Conservation (phyloP, 1,140 invertebrate species). For the Hesperophylax magnus region DNA sequence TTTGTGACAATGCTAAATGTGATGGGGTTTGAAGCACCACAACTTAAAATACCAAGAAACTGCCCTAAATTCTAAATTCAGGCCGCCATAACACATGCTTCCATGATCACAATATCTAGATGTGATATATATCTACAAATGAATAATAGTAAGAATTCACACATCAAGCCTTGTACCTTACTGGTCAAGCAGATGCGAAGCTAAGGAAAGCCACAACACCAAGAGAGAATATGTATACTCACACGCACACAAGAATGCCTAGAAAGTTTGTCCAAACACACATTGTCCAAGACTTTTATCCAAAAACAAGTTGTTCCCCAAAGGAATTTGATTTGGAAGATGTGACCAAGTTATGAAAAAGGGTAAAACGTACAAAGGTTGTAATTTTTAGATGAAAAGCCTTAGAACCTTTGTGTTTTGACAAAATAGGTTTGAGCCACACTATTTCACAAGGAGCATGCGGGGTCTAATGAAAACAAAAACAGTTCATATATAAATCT, state of each 20-base stretch:
- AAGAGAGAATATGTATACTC: constrained; percentile 15
- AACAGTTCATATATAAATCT: constrained; percentile 33
- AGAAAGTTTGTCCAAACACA: too few species aligned
- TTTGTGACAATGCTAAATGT: too few species aligned
- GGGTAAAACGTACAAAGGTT: too few species aligned
- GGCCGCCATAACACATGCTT: neutral
- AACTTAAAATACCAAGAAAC: too few species aligned
- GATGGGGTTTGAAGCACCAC: too few species aligned
- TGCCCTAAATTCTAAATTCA: too few species aligned
- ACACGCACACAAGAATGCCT: neutral
- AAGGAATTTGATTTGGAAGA: too few species aligned
- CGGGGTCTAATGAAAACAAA: constrained; percentile 47
- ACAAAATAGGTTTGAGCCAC: neutral
- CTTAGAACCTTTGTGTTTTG: too few species aligned
- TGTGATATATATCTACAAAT: neutral
- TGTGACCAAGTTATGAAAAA: too few species aligned
- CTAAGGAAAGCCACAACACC: constrained; percentile 29
- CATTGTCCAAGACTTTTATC: too few species aligned
- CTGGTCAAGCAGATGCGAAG: constrained; percentile 26
- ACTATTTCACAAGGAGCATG: constrained; percentile 35
- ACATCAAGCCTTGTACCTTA: neutral
- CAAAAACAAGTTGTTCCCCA: too few species aligned
- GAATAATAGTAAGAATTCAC: neutral
- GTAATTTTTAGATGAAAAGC: too few species aligned
- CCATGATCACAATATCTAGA: neutral